A percentile compares a stretch with the other conserved stretches of the same genome.
Conservation (phyloP, 2,113 vertebrate species). For the Taurulus bubalis region DNA sequence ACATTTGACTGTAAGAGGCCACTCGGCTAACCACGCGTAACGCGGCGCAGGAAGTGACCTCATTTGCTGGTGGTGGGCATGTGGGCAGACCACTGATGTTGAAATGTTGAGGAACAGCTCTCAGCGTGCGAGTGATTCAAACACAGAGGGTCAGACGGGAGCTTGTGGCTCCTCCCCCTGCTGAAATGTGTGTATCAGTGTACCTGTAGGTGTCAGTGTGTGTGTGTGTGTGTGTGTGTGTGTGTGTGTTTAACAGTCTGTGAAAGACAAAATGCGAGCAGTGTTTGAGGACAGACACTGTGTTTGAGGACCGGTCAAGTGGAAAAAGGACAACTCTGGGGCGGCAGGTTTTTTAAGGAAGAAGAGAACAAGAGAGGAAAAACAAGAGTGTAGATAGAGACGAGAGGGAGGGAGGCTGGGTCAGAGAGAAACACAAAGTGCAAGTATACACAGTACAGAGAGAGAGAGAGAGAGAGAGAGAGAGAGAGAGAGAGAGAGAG, state of each 20-base stretch:
- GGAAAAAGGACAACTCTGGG: conserved; percentile 32
- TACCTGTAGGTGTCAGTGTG: conserved; percentile 44
- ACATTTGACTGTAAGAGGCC: not conserved
- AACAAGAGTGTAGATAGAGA: conserved; percentile 27
- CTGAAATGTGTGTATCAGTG: conserved; percentile 12
- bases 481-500: conserved; percentile 47
- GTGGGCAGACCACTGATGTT: conserved; percentile 11
- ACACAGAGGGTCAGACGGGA: conserved; percentile 30
- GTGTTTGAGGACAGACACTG: conserved; percentile 51
- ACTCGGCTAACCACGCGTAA: not conserved
- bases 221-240: conserved; percentile 2
- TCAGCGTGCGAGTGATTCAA: no score
- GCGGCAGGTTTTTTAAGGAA: conserved; percentile 28
- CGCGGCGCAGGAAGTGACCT: conserved; percentile 16
- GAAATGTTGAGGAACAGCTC: no score
- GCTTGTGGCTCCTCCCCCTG: conserved; percentile 30
- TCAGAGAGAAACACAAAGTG: conserved; percentile 40
- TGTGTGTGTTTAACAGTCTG: conserved; percentile 39
- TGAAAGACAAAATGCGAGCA: conserved; percentile 44
- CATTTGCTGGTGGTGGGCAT: not conserved
- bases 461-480: conserved; percentile 47
- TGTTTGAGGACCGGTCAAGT: conserved; percentile 47
- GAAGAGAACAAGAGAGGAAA: not conserved
- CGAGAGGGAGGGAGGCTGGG: not conserved
- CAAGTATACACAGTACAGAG: conserved; percentile 36